Conservation (phyloP, 2,797 vertebrate genomes). For the Platyrinchus mystaceus region DNA sequence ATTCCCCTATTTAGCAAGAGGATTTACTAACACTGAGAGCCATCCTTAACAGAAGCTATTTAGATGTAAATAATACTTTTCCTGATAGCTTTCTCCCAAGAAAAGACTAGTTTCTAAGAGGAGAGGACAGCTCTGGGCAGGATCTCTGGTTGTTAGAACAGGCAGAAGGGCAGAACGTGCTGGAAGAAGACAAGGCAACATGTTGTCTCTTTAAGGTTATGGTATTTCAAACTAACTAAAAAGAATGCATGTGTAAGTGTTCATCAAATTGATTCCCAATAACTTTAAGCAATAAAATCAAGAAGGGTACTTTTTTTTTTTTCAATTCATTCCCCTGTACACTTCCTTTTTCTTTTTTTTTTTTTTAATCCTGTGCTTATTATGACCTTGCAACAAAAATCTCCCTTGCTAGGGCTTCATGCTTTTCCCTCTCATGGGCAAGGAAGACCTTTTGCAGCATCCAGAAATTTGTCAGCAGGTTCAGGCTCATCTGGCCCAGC, state of each 20-base stretch:
- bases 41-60: not conserved
- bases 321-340: not conserved
- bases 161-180: not conserved
- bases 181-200: not conserved
- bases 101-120: not conserved
- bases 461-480: not conserved
- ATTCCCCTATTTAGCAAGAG: not conserved
- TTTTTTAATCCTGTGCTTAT: not conserved
- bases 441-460: not conserved
- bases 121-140: not conserved
- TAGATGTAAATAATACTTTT: not conserved
- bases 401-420: not conserved
- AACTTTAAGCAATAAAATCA: not conserved
- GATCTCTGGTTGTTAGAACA: not conserved
- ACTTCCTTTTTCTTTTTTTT: fast-evolving
- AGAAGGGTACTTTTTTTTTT: not conserved
- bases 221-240: not conserved
- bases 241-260: not conserved
- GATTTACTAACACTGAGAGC: not conserved
- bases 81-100: not conserved
- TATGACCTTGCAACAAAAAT: not conserved
- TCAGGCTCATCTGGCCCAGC: not conserved
- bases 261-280: not conserved
- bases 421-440: not conserved
- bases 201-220: not conserved